Evolutionary conservation across 2,797 vertebrate species (phyloP), one percentile per base, ranked within the genome.

Genomic region (Aselliscus stoliczkanus): DNA sequence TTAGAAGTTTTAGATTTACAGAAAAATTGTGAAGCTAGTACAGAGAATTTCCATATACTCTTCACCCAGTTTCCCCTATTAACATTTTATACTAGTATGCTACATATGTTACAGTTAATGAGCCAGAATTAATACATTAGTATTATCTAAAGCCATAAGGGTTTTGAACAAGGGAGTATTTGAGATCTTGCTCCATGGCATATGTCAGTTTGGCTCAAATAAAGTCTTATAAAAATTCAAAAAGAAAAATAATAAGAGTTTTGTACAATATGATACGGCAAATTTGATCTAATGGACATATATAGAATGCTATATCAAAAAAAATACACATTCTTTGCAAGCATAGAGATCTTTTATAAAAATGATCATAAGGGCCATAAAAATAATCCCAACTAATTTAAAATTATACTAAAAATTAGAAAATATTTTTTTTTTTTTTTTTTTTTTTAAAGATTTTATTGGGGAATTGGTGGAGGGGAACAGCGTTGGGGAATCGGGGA

Each of bases 1-100:
- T 77, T 70, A 76, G 9, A 84, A 94, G 72, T 75, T 90, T 81
- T 88, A 88, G 47, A 83, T 79, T 93, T 91, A 88, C 39, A 73
- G 39, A 85, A 83, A 94, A 54, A 39, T 56, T 90, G 6, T 86
- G n/a, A 92, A 37, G 18, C 34, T 73, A 54, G 9, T 92, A 77
- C 4, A 31, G 44, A 88, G 31, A 85, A n/a, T 58, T 96, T 62
- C 23, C 18, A 20, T 69, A 73, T 37, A 42, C 52, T 79, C 15
- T 47, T 79, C 47, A 79, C 8, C 23, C 20, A 56, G n/a, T 77
- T 88, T 89, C n/a, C 34, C 25, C 50, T 67, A 65, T 52, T 80
- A 64, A 65, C 9, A 65, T 58, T 85, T 85, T 60, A 58, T 2
- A 27, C 65, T 86, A 42, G 21, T 88, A 37, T 58, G 25, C 54